Evolutionary conservation across 2,113 vertebrate species (phyloP), one percentile per base, ranked within the genome.

Genomic region (Emydura subglobosa): DNA sequence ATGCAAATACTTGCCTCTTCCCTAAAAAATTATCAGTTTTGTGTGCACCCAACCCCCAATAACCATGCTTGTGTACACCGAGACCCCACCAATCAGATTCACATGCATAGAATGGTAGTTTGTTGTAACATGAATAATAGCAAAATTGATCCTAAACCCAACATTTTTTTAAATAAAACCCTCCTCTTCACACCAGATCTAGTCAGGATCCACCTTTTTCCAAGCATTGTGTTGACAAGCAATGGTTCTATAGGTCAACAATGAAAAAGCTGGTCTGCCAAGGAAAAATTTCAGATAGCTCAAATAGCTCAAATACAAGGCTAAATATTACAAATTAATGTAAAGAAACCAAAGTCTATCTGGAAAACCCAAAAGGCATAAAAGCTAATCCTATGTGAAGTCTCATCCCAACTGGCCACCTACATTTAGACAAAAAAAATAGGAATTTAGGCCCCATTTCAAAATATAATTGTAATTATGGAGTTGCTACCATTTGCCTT

Each of bases 401-500:
- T 16, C 65, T 47, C 59, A 81, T 42, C 25, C 90, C 61, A 16
- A 76, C 4, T 25, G 22, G 10, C 22, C 72, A 76, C 42, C 12
- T 44, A 76, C 22, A 76, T 44, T 44, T 44, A 14, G 24, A 14
- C 22, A 3, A 59, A 59, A 44, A 90, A 89, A 95, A 86, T 51
- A 91, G 82, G 85, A 90, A 53, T 83, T 94, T 84, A 17, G 16
- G 82, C 44, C 86, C 81, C 89, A 17, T 7, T 0, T 90, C 91
- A 90, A 21, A 94, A 44, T 0, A 13, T 85, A 79, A 50, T 68
- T 68, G 65, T n/a, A n/a, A 68, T 39, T 39, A n/a, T 34, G 79
- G 74, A 76, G 5, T 34, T 68, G 59, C 87, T 88, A 85, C 65
- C 89, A 88, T 92, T 74, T 92, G 89, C n/a, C 82, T 94, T 76